Evolutionary conservation across 1,140 invertebrate genomes (phyloP).

Genomic region (Nomia melanderi): DNA sequence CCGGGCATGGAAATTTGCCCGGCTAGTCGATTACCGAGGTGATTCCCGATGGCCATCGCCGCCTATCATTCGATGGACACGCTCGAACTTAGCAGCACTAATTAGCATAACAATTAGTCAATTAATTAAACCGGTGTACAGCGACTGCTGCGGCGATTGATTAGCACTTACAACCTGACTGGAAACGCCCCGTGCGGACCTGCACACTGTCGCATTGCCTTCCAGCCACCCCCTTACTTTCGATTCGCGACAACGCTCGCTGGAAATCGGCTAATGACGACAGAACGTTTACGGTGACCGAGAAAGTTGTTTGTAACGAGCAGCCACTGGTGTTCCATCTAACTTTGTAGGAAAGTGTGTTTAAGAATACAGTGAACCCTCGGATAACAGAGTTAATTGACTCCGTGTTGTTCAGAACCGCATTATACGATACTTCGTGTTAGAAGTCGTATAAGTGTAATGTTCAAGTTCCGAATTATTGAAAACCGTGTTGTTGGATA

Average conservation of each 20-base stretch:
- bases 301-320: too few relatives aligned
- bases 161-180: constrained; percentile 20
- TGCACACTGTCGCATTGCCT: neutral
- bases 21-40: constrained; percentile 21
- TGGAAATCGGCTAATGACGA: neutral
- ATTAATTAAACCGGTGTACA: constrained; percentile 44
- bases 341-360: too few relatives aligned
- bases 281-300: neutral
- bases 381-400: too few relatives aligned
- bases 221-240: neutral
- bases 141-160: constrained; percentile 24
- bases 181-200: neutral
- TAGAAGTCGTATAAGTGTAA: too few relatives aligned
- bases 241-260: neutral
- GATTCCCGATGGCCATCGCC: constrained; percentile 26
- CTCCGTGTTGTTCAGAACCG: too few relatives aligned
- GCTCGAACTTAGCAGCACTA: constrained; percentile 27
- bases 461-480: too few relatives aligned
- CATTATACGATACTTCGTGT: too few relatives aligned
- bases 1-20: constrained; percentile 24
- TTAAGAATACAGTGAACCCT: too few relatives aligned
- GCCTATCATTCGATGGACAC: constrained; percentile 7
- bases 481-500: too few relatives aligned
- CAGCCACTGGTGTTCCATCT: too few relatives aligned
- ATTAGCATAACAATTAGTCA: constrained; percentile 47